A percentile compares a stretch with the other conserved stretches of the same genome.
Conservation (phyloP, 2,113 vertebrate genomes). For the Plecturocebus donacophilus region DNA sequence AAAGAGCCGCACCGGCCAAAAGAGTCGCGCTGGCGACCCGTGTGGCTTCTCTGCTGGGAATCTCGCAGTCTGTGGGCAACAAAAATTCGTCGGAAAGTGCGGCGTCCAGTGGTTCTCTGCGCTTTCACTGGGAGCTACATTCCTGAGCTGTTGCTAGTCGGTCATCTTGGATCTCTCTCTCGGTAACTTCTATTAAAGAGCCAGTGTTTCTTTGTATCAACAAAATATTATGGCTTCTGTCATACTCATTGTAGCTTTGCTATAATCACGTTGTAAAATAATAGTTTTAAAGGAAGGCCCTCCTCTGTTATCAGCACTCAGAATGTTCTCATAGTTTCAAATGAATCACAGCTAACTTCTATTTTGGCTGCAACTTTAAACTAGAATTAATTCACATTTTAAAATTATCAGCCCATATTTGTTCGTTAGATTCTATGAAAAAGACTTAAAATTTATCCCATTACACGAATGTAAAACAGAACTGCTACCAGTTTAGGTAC, state of each 20-base stretch:
- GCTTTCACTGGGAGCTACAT: too few relatives aligned
- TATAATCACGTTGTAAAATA: not conserved
- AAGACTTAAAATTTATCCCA: not conserved
- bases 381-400: not conserved
- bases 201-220: not conserved
- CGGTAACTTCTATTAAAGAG: conserved; percentile 39
- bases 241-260: not conserved
- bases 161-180: too few relatives aligned
- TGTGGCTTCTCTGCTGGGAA: too few relatives aligned
- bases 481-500: not conserved
- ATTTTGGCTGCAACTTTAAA: conserved; percentile 5
- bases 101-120: too few relatives aligned
- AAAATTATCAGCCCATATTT: not conserved
- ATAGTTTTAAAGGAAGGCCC: not conserved
- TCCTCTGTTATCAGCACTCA: not conserved
- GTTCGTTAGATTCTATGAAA: not conserved
- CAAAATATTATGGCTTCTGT: not conserved
- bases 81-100: too few relatives aligned
- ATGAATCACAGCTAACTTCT: conserved; percentile 1
- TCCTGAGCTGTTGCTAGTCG: too few relatives aligned
- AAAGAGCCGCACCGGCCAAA: too few relatives aligned
- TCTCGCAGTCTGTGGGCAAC: too few relatives aligned
- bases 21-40: too few relatives aligned
- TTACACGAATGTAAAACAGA: not conserved
- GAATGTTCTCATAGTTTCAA: not conserved